A percentile compares a stretch with the other conserved stretches of the same genome.
These are phyloP conservation scores for Mesocentrotus franciscanus DNA, from an alignment of 53 echinoderm and acorn worm species.

Conservation along the genomic window DNA sequence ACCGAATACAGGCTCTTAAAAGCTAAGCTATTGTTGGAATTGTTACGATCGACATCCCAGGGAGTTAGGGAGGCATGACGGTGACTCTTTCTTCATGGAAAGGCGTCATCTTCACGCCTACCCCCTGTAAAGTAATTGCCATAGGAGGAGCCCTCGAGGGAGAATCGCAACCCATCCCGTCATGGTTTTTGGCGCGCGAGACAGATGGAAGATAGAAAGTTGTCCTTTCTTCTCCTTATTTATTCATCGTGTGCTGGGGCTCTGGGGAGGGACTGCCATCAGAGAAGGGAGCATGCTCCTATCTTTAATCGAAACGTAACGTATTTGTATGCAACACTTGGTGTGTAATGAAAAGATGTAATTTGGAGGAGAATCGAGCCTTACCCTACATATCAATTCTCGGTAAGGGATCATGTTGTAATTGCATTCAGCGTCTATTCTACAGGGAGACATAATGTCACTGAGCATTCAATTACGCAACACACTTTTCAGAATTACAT, in stretches of 20 bases:
- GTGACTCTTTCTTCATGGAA: not conserved
- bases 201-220: not conserved
- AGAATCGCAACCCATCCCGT: not conserved
- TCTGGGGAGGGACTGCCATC: not conserved
- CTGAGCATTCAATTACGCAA: not conserved
- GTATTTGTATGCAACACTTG: slow-evolving; percentile 23
- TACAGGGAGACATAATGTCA: not conserved
- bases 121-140: slow-evolving; percentile 30
- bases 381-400: not conserved
- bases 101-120: slow-evolving; percentile 50
- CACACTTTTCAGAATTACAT: not conserved
- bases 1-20: not conserved
- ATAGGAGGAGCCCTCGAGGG: slow-evolving; percentile 15
- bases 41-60: not conserved
- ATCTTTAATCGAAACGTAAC: not conserved
- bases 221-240: slow-evolving; percentile 37
- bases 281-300: not conserved
- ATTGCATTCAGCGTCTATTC: not conserved
- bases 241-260: slow-evolving; percentile 18
- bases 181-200: not conserved
- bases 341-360: not conserved
- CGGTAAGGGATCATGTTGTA: not conserved
- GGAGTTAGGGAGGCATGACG: not conserved
- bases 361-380: not conserved
- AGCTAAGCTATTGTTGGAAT: not conserved